These are phyloP conservation scores for Alectura lathami DNA, from an alignment of 2,113 vertebrate genomes.

Conservation along the genomic window DNA sequence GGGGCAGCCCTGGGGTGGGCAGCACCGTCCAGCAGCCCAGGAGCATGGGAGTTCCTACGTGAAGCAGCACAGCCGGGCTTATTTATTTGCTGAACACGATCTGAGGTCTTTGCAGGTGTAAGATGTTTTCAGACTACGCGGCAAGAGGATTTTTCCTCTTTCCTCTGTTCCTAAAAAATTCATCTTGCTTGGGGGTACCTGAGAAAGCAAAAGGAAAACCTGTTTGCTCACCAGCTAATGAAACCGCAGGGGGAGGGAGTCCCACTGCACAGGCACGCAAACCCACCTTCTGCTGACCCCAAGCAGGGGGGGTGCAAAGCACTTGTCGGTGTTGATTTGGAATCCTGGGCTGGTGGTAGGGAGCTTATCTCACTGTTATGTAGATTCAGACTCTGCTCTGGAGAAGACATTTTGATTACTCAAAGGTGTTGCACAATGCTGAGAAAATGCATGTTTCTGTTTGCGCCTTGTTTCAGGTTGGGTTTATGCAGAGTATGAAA, in stretches of 20 bases:
- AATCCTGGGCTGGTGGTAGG: background rate
- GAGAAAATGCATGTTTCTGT: background rate
- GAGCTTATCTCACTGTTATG: background rate
- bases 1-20: background rate
- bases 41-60: background rate
- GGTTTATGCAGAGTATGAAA: background rate
- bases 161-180: background rate
- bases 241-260: background rate
- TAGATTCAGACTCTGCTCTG: background rate
- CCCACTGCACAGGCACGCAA: background rate
- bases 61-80: background rate
- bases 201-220: background rate
- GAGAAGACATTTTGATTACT: background rate
- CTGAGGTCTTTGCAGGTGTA: background rate
- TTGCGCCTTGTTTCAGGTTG: background rate
- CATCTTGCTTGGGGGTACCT: background rate
- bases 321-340: background rate
- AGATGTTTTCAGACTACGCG: background rate
- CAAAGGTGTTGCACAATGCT: background rate
- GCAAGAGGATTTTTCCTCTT: background rate
- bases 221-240: background rate
- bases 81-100: background rate
- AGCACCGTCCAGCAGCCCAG: fast-evolving
- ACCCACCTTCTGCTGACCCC: background rate
- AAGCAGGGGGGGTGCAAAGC: background rate